These are phyloP conservation scores for Callinectes sapidus DNA, from an alignment of 2,888 invertebrate genomes.

Conservation along the genomic window DNA sequence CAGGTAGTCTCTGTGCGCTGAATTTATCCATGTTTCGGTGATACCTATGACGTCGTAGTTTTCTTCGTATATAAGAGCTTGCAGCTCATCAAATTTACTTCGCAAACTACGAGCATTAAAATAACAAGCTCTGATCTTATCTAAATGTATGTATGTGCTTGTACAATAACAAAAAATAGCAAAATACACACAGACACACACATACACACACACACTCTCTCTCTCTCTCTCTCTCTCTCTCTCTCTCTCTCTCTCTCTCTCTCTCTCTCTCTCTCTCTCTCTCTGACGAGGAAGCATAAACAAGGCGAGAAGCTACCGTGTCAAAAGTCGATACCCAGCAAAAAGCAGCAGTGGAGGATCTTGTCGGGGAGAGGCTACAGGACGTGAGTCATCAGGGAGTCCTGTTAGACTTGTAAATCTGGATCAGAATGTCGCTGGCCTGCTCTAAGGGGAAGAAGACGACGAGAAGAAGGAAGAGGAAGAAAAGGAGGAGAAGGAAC, in stretches of 20 bases:
- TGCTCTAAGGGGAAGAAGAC: not conserved
- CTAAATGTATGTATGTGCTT: no score
- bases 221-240: not conserved
- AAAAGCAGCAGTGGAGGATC: not conserved
- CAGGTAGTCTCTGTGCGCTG: no score
- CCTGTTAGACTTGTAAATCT: not conserved
- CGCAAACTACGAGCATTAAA: no score
- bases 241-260: not conserved
- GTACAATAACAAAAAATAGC: not conserved
- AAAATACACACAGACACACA: not conserved
- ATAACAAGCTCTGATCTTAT: no score
- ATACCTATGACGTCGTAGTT: no score
- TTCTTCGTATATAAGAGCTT: no score
- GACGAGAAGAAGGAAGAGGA: not conserved
- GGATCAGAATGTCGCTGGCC: slow-evolving; percentile 16
- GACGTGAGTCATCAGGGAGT: not conserved
- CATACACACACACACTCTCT: no score
- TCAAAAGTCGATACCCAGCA: not conserved
- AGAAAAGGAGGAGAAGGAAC: not conserved
- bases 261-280: not conserved
- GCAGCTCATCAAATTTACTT: no score
- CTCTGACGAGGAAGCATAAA: not conserved
- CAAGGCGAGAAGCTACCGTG: not conserved
- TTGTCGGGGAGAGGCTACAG: not conserved
- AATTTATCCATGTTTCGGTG: no score